Percentiles rank a stretch among this genome's conserved stretches.
Conservation (phyloP, 2,113 vertebrate species). For the Girardinichthys multiradiatus region DNA sequence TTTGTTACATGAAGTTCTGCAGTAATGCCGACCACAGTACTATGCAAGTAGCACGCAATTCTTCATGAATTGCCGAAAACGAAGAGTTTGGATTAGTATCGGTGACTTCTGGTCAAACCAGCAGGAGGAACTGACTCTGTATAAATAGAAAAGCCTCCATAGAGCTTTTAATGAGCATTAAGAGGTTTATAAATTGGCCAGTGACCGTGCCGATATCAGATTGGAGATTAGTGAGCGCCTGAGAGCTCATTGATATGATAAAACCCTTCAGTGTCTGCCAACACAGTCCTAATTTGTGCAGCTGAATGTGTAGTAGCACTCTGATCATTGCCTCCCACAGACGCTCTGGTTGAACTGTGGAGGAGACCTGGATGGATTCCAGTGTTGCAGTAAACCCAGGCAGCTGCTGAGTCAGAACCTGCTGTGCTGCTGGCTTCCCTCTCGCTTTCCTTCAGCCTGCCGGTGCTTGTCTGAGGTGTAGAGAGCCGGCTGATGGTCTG, state of each 20-base stretch:
- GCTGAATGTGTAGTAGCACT: constrained; percentile 42
- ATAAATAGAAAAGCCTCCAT: background rate
- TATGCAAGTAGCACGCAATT: background rate
- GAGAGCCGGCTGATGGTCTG: background rate
- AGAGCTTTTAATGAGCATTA: background rate
- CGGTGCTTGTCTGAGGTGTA: constrained; percentile 2
- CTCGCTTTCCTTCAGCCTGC: constrained; percentile 27
- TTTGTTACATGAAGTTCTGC: background rate
- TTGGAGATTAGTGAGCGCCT: background rate
- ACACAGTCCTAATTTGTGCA: constrained; percentile 13
- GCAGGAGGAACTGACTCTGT: background rate
- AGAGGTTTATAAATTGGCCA: background rate
- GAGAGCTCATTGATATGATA: too few relatives aligned
- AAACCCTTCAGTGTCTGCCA: constrained; percentile 17
- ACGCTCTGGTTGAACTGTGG: constrained; percentile 32
- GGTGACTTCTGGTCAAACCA: background rate
- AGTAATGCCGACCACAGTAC: background rate
- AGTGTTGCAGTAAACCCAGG: constrained; percentile 44
- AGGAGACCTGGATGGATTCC: constrained; percentile 39
- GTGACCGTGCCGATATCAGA: background rate
- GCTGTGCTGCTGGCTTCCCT: constrained; percentile 16
- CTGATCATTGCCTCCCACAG: constrained; percentile 24
- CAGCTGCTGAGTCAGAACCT: constrained; percentile 63
- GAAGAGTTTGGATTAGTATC: background rate
- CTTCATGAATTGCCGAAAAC: background rate